Evolutionary conservation across 2,797 vertebrate species (phyloP), one percentile per base, ranked within the genome.

Genomic region (Lagocephalus sceleratus): DNA sequence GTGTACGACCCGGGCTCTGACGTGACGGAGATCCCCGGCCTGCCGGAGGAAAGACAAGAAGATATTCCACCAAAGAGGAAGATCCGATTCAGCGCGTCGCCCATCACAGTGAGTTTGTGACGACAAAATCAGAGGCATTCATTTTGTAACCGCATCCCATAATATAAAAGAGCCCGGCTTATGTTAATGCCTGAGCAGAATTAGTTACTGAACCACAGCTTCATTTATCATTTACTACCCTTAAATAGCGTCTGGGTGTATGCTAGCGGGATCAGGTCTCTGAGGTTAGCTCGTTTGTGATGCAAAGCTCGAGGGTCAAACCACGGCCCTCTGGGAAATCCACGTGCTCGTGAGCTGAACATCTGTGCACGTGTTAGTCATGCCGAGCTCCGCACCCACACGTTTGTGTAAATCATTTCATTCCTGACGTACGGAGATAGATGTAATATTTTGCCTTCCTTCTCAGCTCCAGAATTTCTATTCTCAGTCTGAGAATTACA

Each of bases 71-170:
- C 87, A 43, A 92, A 91, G 60, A 91, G 97, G 75, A 99, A 94
- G 90, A 98, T 99, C 74, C 75, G 90, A 76, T 99, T 99, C 83
- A 99, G 95, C 89, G 91, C 90, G 44, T 88, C 93, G 67, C 91
- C 95, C 12, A 99, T 99, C 78, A 99, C 91, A 85, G 97, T 99
- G 92, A 92, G 91, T 75, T 45, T 20, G 4, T 51, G 20, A 35
- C 47, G 42, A 60, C 73, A 59, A 21, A 51, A 20, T 58, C 58
- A 25, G 20, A 73, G 57, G 56, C 47, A 39, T 42, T 70, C 62
- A 70, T 56, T 62, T 60, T 69, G 57, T 62, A 64, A 67, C 74
- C 63, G 56, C 57, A 60, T 19, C 52, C 25, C 73, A 63, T 47
- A 59, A 55, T 68, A 65, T 68, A 48, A 42, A 58, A 51, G 54